Conservation (phyloP, 2,113 vertebrate species). For the Microcebus tavaratra region DNA sequence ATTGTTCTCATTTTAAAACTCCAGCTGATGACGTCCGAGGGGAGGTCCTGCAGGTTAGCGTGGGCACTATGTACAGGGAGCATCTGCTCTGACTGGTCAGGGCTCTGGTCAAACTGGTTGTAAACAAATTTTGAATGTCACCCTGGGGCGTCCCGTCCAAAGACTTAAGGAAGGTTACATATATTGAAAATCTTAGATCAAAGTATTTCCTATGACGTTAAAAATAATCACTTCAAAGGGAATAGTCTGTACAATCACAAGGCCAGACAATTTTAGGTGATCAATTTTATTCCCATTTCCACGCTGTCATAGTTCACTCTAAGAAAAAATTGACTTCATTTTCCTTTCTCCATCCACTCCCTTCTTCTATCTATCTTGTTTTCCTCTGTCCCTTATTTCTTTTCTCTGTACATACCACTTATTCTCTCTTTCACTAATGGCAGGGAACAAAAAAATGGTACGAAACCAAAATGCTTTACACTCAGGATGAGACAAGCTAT, state of each 20-base stretch:
- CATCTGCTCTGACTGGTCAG: background rate
- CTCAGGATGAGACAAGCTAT: background rate
- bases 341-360: background rate
- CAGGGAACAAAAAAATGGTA: background rate
- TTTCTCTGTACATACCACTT: background rate
- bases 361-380: background rate
- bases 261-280: background rate
- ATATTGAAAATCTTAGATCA: constrained; percentile 26
- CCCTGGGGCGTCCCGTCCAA: background rate
- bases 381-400: background rate
- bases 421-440: background rate
- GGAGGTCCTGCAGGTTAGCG: background rate
- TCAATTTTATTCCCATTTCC: background rate
- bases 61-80: background rate
- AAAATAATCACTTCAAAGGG: background rate
- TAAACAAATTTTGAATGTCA: background rate
- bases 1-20: constrained; percentile 18
- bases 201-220: background rate
- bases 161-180: background rate
- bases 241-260: background rate
- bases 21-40: background rate
- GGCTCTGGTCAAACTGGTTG: background rate
- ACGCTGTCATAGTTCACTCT: background rate
- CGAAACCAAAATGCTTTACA: background rate
- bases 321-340: background rate